Evolutionary conservation across 2,113 vertebrate genomes (phyloP).

Genomic region (Rafetus swinhoei): DNA sequence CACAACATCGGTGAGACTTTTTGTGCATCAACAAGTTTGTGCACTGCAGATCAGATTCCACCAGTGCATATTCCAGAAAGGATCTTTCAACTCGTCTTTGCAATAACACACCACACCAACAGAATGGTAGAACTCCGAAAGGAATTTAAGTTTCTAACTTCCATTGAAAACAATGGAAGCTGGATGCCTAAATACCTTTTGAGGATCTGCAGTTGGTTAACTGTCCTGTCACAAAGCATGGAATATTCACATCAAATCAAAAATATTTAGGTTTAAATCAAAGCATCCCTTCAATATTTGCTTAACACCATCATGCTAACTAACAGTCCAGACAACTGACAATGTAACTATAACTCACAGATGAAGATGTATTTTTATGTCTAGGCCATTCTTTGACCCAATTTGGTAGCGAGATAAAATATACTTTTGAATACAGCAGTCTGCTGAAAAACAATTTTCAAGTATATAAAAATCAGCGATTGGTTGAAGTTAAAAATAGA

Average conservation of each 20-base stretch:
- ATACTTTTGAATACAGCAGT: neutral
- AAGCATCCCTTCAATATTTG: neutral
- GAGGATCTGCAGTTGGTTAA: neutral
- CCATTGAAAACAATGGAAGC: neutral
- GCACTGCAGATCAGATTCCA: neutral
- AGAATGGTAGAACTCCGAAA: neutral
- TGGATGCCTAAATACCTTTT: neutral
- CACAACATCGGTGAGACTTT: neutral
- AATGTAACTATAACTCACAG: neutral
- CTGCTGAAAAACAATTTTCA: neutral
- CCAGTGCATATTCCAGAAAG: neutral
- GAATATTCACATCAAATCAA: neutral
- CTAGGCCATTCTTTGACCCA: neutral
- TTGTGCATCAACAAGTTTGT: neutral
- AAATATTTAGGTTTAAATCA: neutral
- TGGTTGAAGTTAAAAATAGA: neutral
- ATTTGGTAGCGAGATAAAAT: neutral
- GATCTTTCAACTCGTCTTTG: neutral
- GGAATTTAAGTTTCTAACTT: no score
- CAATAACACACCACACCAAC: neutral
- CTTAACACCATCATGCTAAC: neutral
- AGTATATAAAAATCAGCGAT: neutral
- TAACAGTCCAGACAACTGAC: neutral
- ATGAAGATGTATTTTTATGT: neutral
- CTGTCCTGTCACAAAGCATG: neutral